Evolutionary conservation across 1,140 invertebrate genomes (phyloP).

Genomic region (Mizuhopecten yessoensis): DNA sequence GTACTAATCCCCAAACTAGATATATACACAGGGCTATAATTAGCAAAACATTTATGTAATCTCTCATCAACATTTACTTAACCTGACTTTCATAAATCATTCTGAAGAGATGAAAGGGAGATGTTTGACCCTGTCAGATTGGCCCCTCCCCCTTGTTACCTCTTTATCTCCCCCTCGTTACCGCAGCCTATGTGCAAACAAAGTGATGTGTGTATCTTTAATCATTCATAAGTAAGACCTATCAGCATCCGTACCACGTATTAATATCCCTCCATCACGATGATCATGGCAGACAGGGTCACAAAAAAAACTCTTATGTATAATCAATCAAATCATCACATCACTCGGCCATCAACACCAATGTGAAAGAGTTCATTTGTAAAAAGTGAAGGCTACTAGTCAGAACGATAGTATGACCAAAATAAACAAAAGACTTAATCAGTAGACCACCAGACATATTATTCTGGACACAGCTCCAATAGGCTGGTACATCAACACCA

Average conservation of each 20-base stretch:
- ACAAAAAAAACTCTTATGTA: not conserved
- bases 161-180: not conserved
- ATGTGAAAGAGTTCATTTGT: not conserved
- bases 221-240: not conserved
- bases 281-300: not conserved
- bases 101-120: not conserved
- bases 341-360: not conserved
- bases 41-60: not conserved
- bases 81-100: not conserved
- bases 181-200: not conserved
- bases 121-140: not conserved
- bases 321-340: conserved; percentile 23
- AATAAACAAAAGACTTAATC: not conserved
- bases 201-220: not conserved
- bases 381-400: not conserved
- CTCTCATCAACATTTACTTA: not conserved
- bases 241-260: not conserved
- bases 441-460: not conserved
- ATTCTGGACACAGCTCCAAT: not conserved
- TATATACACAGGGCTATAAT: too few species aligned
- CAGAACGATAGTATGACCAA: not conserved
- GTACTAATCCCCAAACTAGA: too few species aligned
- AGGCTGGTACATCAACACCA: not conserved
- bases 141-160: not conserved
- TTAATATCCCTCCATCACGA: not conserved